phyloP scores from a whole-genome alignment of 1,140 invertebrate species.

The Argopecten irradians region DNA sequence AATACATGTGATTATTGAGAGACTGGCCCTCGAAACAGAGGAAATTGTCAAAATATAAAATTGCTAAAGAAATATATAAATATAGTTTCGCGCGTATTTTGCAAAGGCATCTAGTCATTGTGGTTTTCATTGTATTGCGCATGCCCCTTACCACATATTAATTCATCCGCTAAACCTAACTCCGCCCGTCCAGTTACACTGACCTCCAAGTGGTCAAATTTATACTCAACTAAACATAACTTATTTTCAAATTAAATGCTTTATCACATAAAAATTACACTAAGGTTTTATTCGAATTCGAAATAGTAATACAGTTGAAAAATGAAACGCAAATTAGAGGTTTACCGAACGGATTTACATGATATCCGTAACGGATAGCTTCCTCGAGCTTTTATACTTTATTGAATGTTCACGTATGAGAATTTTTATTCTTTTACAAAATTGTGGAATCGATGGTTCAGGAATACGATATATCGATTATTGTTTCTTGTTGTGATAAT shows the following conservation, averaged over 20 bases:
- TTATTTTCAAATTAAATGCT: no score
- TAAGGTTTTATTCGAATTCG: not conserved
- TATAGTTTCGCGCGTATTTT: not conserved
- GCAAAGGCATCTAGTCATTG: conserved; percentile 1
- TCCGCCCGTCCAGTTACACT: not conserved
- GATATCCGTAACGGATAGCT: no score
- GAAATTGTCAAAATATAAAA: not conserved
- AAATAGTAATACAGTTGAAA: not conserved
- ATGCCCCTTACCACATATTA: not conserved
- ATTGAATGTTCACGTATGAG: no score
- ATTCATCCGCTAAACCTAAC: conserved; percentile 5
- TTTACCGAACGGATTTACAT: not conserved
- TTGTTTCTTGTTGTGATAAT: no score
- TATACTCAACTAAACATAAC: not conserved
- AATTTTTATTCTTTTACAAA: no score
- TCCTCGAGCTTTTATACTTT: no score
- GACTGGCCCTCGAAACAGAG: not conserved
- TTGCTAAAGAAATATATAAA: not conserved
- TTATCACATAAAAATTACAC: no score
- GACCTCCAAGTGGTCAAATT: not conserved
- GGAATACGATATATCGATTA: no score
- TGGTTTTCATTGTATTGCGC: conserved; percentile 9
- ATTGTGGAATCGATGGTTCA: no score
- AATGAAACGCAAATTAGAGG: not conserved
- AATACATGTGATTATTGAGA: not conserved